Evolutionary conservation across 64 coral and sea anemone species (phyloP), one percentile per base, ranked within the genome.

Genomic region (Hydrozoanthus tunicans): DNA sequence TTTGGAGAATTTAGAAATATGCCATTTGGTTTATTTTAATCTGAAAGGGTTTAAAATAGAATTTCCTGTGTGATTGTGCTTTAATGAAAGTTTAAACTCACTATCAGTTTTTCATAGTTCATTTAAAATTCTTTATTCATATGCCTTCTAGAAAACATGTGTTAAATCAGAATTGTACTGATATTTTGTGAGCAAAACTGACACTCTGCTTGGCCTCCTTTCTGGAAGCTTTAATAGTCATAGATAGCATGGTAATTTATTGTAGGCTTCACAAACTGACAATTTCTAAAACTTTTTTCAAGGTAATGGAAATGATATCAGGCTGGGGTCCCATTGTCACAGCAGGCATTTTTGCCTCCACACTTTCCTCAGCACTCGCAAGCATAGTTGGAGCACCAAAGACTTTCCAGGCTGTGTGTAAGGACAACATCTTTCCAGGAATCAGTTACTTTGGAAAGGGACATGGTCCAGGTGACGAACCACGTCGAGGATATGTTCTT

Each of bases 321-420:
- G 94, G 94, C 5, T 99, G 94, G 97, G 91, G 94, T 59, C 97
- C 97, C 24, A 92, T 95, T 69, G 97, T 99, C 5, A 95, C 92
- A 54, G 92, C 94, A 24, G 97, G 97, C 3, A 99, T 99, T 59
- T 99, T 99, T 92, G 94, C 97, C 25, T 95, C 97, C 6, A 99
- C 97, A 6, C 79, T 99, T n/a, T 99, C 97, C 7, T 99, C 97
- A 32, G 97, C 97, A 17, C 93, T 99, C 59, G 97, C 97, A 69
- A 99, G 94, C 80, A 89, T 99, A 79, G 97, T 99, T 10, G 97
- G 97, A 58, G 97, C 97, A 77, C 97, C 97, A 7, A 99, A 99
- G n/a, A 90, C 94, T 7, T 98, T 98, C 73, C 96, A 98, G 78
- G 96, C 96, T 51, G 96, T 98, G 0, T 95, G 96, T 63, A 93